Evolutionary conservation across 2,113 vertebrate genomes (phyloP).

Genomic region (Irena cyanogastra): DNA sequence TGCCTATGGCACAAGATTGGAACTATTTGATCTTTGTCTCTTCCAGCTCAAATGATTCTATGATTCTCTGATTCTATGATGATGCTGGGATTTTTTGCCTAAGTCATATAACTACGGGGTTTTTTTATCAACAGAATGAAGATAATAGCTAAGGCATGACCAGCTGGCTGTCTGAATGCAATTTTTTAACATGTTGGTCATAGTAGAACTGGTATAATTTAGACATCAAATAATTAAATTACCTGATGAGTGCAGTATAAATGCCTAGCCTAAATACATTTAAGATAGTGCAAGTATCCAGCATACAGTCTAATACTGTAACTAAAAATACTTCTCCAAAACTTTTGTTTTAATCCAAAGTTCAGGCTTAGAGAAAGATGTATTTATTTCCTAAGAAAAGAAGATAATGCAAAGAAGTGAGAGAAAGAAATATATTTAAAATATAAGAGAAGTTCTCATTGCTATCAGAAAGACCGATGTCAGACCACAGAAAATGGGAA

Average conservation of each 20-base stretch:
- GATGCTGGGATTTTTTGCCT: fast-evolving
- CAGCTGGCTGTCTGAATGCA: neutral
- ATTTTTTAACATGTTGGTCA: neutral
- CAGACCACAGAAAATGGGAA: neutral
- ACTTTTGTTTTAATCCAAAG: neutral
- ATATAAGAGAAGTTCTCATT: neutral
- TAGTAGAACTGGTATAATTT: neutral
- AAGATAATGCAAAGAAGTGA: neutral
- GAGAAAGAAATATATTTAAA: neutral
- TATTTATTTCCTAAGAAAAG: neutral
- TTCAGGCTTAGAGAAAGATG: neutral
- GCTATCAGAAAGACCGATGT: neutral
- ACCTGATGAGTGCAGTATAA: neutral
- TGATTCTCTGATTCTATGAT: neutral
- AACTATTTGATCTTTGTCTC: neutral
- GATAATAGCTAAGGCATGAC: neutral
- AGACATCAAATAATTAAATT: neutral
- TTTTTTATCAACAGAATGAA: neutral
- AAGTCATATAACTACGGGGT: neutral
- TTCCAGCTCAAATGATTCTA: neutral
- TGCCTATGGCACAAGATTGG: neutral
- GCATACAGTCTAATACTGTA: neutral
- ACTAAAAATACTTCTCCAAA: neutral
- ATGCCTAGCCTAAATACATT: neutral
- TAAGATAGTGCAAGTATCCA: neutral